Conservation (phyloP, 2,888 invertebrate genomes). For the Ochropacha duplaris region DNA sequence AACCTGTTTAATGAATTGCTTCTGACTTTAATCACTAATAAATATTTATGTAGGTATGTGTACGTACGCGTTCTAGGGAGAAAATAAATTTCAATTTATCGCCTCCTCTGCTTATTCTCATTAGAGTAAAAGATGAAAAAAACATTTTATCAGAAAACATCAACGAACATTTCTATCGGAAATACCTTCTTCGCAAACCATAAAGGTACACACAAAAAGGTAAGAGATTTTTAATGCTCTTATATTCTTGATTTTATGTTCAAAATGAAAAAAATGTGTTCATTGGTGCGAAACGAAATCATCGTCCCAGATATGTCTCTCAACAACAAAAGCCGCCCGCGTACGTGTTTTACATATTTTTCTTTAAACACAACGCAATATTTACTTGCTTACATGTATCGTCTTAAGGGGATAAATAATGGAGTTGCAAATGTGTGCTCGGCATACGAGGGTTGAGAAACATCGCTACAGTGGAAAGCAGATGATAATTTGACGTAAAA, state of each 20-base stretch:
- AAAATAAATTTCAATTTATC: slow-evolving; percentile 73
- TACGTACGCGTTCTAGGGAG: slow-evolving; percentile 50
- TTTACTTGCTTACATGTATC: slow-evolving; percentile 63
- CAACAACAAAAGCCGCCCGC: slow-evolving; percentile 65
- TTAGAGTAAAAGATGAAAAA: slow-evolving; percentile 63
- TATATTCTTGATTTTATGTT: slow-evolving; percentile 61
- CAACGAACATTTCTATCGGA: slow-evolving; percentile 55
- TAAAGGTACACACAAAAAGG: slow-evolving; percentile 57
- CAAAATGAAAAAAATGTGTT: slow-evolving; percentile 72
- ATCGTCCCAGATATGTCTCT: slow-evolving; percentile 70
- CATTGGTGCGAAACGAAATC: slow-evolving; percentile 73
- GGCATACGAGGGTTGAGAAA: slow-evolving; percentile 47
- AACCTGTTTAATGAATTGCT: slow-evolving; percentile 64
- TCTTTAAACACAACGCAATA: slow-evolving; percentile 65
- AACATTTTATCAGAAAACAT: slow-evolving; percentile 62
- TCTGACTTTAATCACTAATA: slow-evolving; percentile 65
- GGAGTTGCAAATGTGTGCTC: slow-evolving; percentile 60
- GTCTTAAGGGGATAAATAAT: slow-evolving; percentile 70
- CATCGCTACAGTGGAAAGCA: slow-evolving; percentile 40
- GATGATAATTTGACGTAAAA: slow-evolving; percentile 55
- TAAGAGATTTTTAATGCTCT: slow-evolving; percentile 64
- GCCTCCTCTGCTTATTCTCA: slow-evolving; percentile 58
- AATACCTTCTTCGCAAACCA: slow-evolving; percentile 47
- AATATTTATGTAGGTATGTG: slow-evolving; percentile 61
- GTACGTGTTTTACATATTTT: slow-evolving; percentile 73